Base-by-base conservation (phyloP, 2,888 invertebrate genomes). In the Drosophila histrio region DNA sequence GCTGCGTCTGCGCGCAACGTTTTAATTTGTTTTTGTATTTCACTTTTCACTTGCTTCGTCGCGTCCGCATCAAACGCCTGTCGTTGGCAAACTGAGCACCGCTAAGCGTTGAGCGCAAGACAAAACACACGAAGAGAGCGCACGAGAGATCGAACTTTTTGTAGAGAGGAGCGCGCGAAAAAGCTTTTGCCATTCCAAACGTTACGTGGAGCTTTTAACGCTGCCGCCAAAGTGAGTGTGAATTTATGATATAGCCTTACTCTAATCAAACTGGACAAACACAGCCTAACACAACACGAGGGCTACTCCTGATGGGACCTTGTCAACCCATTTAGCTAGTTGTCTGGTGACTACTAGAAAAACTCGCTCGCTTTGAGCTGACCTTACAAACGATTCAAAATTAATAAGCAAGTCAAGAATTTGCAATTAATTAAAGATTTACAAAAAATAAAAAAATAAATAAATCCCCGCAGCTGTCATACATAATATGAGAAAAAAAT, bases 31-130 rank as follows among this genome's bases (percentile, higher is more conserved):
- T 62, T 54, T 47, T 41, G 28, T 21, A 52, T 64, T 7, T 30
- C 28, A 11, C 46, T 61, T 41, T 67, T 65, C 44, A 64, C 60
- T 64, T 50, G 59, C 61, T 58, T 46, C 63, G 49, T 57, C 72
- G 56, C 89, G 90, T 89, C 89, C 82, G 82, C 61, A 77, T 79
- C 70, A 74, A 77, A 70, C 81, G 89, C 74, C 85, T 80, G 83
- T 82, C 78, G 77, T 73, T 67, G 75, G 72, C 74, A 72, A 88
- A 89, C 88, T 85, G 86, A 87, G 58, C 65, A 44, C 52, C 34
- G 44, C 53, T 53, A 38, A 71, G 60, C 57, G 59, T 19, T 24
- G 64, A 72, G 72, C 79, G 50, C 58, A 49, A 54, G 50, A 79
- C 80, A 69, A 83, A 83, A 83, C 58, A 65, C 39, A 24, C 53